Evolutionary conservation across 2,797 vertebrate species (phyloP).

Genomic region (Protosalanx chinensis): DNA sequence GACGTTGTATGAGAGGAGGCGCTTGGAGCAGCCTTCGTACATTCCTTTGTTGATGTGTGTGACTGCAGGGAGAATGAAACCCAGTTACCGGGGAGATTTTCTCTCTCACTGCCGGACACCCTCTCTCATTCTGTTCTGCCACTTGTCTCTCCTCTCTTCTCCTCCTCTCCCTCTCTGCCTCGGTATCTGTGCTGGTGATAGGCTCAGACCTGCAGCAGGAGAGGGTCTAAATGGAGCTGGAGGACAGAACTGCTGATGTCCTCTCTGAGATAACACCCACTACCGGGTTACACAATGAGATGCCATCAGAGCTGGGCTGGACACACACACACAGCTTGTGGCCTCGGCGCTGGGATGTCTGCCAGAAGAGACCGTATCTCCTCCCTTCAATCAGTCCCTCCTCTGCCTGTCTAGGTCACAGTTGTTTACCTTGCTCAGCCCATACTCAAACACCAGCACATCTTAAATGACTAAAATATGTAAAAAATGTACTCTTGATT

Average conservation of each 20-base stretch:
- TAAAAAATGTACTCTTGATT: background rate
- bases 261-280: constrained; percentile 17
- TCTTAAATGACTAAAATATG: background rate
- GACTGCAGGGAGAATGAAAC: no score
- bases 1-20: no score
- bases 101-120: no score
- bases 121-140: no score
- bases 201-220: constrained; percentile 18
- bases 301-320: constrained; percentile 1
- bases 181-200: constrained; percentile 14
- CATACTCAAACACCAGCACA: background rate
- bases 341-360: background rate
- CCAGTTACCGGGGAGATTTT: no score
- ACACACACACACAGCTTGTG: background rate
- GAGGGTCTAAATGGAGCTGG: constrained; percentile 23
- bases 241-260: constrained; percentile 19
- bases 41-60: no score
- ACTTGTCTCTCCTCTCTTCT: no score
- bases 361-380: background rate
- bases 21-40: no score
- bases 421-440: background rate
- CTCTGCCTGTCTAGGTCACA: background rate
- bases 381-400: background rate
- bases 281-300: constrained; percentile 11
- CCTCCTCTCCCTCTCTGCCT: no score